Evolutionary conservation across 2,888 invertebrate genomes (phyloP).

Genomic region (Phasia obesa): DNA sequence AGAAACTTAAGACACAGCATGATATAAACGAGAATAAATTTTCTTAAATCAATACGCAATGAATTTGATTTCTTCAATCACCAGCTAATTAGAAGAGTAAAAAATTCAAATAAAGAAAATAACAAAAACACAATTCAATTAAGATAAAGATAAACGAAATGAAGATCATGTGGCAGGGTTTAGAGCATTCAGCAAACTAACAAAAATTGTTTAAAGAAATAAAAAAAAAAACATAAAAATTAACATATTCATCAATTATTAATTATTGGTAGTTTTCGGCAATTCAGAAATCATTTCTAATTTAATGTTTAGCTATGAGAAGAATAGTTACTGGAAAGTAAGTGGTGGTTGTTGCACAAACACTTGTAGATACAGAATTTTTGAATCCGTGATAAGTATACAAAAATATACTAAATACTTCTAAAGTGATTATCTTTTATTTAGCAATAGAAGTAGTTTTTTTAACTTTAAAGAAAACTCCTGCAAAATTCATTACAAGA

Average conservation of each 20-base stretch:
- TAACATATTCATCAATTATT: too few species aligned
- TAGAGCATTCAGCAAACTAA: background rate
- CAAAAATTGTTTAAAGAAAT: background rate
- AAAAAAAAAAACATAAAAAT: too few species aligned
- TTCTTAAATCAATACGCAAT: constrained; percentile 73
- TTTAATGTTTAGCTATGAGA: background rate
- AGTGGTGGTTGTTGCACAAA: background rate
- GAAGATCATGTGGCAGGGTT: background rate
- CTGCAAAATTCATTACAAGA: too few species aligned
- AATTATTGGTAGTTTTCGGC: background rate
- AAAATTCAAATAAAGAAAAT: constrained; percentile 2
- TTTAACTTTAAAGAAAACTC: too few species aligned
- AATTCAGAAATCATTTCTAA: background rate
- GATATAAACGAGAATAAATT: constrained; percentile 64
- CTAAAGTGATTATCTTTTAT: too few species aligned
- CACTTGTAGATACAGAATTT: background rate
- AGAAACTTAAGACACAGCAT: constrained; percentile 66
- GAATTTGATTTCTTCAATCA: constrained; percentile 79
- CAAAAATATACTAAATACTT: too few species aligned
- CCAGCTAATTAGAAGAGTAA: constrained; percentile 76
- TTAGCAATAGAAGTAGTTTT: too few species aligned
- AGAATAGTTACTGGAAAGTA: background rate
- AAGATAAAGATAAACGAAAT: background rate
- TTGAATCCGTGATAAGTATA: too few species aligned
- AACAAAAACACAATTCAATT: constrained; percentile 1